Base-by-base conservation (phyloP, 2,888 invertebrate genomes). In the Myopa testacea region DNA sequence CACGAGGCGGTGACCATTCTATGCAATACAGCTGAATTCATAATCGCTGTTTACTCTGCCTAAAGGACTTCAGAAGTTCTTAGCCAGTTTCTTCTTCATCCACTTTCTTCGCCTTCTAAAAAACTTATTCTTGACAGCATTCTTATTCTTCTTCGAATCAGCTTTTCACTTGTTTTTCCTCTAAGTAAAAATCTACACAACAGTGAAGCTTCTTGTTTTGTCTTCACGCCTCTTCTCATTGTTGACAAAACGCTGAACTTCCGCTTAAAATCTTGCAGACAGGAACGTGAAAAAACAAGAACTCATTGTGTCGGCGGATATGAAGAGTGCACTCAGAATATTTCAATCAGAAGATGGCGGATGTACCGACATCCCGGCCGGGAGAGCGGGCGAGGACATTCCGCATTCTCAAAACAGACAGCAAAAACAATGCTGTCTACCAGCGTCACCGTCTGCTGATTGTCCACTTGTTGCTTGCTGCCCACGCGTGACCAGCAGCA, bases 291-390 rank as follows among this genome's bases (percentile, higher is more conserved):
- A 78, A 81, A 78, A 58, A 78, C 74, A 72, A 75, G 77, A 81
- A 78, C 50, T 78, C 75, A 80, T 84, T 84, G 83, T 77, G 80
- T 77, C 55, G 76, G 55, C 87, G 87, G 87, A 87, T 87, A 87
- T 87, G 85, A 87, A 83, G 86, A 84, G 84, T 81, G 78, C 78
- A 72, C 78, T 60, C 8, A 40, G 63, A 77, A 76, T 78, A 78
- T 71, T 79, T 58, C 75, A 77, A 67, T 65, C 70, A 38, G n/a
- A 60, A n/a, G 55, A 68, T 67, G 75, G 75, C 73, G 58, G 76
- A 60, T 75, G 75, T 19, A 58, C 7, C 52, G 45, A 45, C 10
- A 8, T 10, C 26, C 26, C 26, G 26, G 26, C 26, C n/a, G 63
- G 63, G 14, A 63, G 12, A 8, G 12, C 6, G 26, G 7, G 34